A percentile compares a stretch with the other conserved stretches of the same genome.
These are phyloP conservation scores for Heliconius charithonia DNA, from an alignment of 2,888 invertebrate genomes.

Conservation along the genomic window DNA sequence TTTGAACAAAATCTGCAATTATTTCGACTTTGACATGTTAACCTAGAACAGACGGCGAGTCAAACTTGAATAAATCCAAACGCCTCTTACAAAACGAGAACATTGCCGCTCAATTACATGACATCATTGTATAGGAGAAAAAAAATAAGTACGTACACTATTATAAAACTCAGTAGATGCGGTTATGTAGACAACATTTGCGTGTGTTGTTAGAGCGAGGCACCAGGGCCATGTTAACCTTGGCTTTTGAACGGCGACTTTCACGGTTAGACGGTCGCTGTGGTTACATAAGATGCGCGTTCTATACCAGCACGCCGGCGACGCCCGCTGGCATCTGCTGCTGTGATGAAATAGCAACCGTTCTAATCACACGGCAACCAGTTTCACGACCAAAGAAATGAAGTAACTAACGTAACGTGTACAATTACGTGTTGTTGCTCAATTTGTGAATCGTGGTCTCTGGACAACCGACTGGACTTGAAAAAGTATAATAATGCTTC, in stretches of 20 bases:
- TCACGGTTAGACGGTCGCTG: conserved; percentile 81
- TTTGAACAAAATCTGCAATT: conserved; percentile 47
- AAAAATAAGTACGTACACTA: conserved; percentile 57
- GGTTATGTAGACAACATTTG: conserved; percentile 69
- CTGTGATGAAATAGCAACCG: conserved; percentile 73
- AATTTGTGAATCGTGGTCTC: conserved; percentile 34
- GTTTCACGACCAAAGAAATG: conserved; percentile 60
- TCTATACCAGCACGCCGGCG: conserved; percentile 59
- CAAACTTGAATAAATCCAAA: background rate
- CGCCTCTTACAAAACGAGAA: conserved; percentile 49
- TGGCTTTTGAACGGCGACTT: conserved; percentile 83
- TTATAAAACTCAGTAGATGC: conserved; percentile 60
- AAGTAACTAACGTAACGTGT: conserved; percentile 49
- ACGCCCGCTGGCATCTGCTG: conserved; percentile 63
- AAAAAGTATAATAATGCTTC: background rate
- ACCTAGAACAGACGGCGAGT: conserved; percentile 2
- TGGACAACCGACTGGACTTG: background rate
- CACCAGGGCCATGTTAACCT: conserved; percentile 80
- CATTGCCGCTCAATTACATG: conserved; percentile 67
- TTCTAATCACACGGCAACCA: conserved; percentile 65
- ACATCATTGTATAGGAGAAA: conserved; percentile 71
- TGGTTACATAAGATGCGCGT: conserved; percentile 78
- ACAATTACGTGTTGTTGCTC: conserved; percentile 34
- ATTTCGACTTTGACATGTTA: conserved; percentile 39
- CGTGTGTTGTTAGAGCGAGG: conserved; percentile 68